Evolutionary conservation across 92 coral and sea anemone genomes (phyloP), one percentile per base, ranked within the genome.

Genomic region (Palythoa grandis): DNA sequence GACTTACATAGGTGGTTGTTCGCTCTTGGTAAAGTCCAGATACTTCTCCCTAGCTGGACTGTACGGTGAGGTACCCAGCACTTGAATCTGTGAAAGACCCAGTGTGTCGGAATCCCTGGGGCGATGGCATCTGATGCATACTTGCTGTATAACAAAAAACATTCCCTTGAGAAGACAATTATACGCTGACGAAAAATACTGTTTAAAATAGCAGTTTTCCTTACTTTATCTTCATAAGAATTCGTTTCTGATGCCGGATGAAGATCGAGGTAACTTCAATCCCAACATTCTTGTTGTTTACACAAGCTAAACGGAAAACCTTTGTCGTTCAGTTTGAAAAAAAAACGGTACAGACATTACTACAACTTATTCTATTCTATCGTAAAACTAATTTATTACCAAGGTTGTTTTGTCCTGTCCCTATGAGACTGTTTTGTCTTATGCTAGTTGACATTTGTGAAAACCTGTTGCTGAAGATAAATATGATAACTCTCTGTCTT

Each of bases 51-150:
- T 38, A 20, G 88, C 76, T 0, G 95, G 92, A 56, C 98, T 98
- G 82, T 92, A 95, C 22, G 95, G 87, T 0, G 98, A 89, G 0
- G 95, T 86, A 16, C 99, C 99, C 73, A 94, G 86, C 12, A 96
- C 92, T 86, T 93, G 93, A 82, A 96, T 93, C 92, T 95, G 99
- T 38, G 96, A 93, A 43, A 96, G 88, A 17, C 99, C 99, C 90
- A 96, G 43, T 3, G 91, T 89, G 65, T 91, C 98, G 0, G 99
- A 96, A 87, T 96, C 99, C 85, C 99, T 92, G 54, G 99, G 99
- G 17, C 99, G 93, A 75, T 93, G 98, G 77, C 95, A 96, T 19
- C 93, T 91, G 53, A 96, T 86, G 53, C 93, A 91, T 52, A 96
- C 89, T 70, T 92, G 92, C 99, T 96, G 82, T 15, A 83, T 37